phyloP scores from a whole-genome alignment of 1,140 invertebrate genomes.

The Antheraea mylitta region DNA sequence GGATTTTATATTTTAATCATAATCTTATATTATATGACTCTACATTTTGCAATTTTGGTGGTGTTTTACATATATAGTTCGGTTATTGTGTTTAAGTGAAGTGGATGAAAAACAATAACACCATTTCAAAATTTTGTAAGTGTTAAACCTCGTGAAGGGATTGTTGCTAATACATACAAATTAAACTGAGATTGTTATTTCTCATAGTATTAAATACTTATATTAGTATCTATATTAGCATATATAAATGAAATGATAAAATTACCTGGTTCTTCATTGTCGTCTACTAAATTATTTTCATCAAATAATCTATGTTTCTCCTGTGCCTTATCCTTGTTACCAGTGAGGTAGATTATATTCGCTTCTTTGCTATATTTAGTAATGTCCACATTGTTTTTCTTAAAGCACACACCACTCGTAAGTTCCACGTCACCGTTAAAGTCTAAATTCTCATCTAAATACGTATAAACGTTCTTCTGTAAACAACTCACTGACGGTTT shows the following conservation, averaged over 20 bases:
- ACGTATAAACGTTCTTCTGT: constrained; percentile 86
- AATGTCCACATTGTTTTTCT: constrained; percentile 83
- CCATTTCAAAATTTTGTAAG: too few species aligned
- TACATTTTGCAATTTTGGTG: too few species aligned
- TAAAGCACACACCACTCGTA: constrained; percentile 84
- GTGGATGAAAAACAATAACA: too few species aligned
- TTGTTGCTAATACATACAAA: too few species aligned
- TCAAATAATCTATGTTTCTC: constrained; percentile 61
- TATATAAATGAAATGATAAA: constrained; percentile 4
- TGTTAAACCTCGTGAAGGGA: too few species aligned
- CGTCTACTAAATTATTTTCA: constrained; percentile 60
- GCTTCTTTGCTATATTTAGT: constrained; percentile 73
- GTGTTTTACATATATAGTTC: too few species aligned
- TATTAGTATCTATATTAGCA: neutral
- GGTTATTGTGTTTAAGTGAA: too few species aligned
- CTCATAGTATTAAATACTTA: neutral
- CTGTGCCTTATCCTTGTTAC: constrained; percentile 40
- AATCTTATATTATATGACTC: too few species aligned
- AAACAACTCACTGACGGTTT: constrained; percentile 85
- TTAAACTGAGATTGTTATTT: too few species aligned
- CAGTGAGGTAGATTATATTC: constrained; percentile 64
- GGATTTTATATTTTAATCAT: too few species aligned
- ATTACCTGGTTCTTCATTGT: constrained; percentile 68
- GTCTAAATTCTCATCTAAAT: constrained; percentile 82
- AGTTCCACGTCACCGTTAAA: constrained; percentile 83